Evolutionary conservation across 2,113 vertebrate species (phyloP).

Genomic region (Labrus mixtus): DNA sequence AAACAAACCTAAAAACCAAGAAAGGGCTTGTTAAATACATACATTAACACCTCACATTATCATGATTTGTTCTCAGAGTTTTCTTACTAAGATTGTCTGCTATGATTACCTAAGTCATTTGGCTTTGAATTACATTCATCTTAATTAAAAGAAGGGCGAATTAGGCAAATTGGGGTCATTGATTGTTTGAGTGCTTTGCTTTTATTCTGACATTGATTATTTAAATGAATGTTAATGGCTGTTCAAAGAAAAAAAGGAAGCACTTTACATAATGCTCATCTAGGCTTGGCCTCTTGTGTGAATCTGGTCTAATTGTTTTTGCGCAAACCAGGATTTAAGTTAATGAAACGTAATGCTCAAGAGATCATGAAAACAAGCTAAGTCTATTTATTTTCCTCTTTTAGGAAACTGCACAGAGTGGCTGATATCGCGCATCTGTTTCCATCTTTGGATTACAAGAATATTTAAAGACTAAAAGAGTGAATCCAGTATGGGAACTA

Average conservation of each 20-base stretch:
- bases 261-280: not conserved
- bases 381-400: constrained; percentile 50
- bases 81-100: not conserved
- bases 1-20: not conserved
- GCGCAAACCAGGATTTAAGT: not conserved
- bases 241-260: not conserved
- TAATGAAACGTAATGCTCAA: constrained; percentile 4
- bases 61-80: not conserved
- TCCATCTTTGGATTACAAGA: constrained; percentile 69
- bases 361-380: constrained; percentile 16
- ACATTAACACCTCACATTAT: not conserved
- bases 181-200: constrained; percentile 8
- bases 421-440: constrained; percentile 32
- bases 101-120: not conserved
- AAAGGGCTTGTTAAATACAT: not conserved
- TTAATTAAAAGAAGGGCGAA: not conserved
- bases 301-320: not conserved
- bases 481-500: constrained; percentile 91
- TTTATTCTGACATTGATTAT: constrained; percentile 20
- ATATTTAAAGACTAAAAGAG: constrained; percentile 48
- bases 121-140: not conserved
- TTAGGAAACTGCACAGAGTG: constrained; percentile 51
- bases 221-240: constrained; percentile 6
- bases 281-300: too few relatives aligned
- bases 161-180: not conserved